Evolutionary conservation across 2,888 invertebrate species (phyloP).

Genomic region (Lacanobia wlatinum): DNA sequence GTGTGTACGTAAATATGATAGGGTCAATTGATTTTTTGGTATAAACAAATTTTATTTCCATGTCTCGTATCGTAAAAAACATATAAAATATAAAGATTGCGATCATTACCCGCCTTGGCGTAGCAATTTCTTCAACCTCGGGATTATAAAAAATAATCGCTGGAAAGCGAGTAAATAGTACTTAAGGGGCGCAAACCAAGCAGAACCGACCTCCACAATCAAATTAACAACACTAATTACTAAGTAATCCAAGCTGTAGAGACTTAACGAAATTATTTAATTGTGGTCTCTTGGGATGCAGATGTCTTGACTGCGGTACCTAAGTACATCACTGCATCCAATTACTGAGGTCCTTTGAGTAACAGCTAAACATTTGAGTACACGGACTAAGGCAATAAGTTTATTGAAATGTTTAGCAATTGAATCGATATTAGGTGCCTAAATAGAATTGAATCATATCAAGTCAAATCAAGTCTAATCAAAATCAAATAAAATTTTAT

Average conservation of each 20-base stretch:
- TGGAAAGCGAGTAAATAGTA: slow-evolving; percentile 26
- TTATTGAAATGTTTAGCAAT: neutral
- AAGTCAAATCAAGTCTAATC: no score
- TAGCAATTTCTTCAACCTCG: slow-evolving; percentile 8
- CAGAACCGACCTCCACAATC: slow-evolving; percentile 29
- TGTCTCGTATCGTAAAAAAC: slow-evolving; percentile 16
- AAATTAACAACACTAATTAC: slow-evolving; percentile 51
- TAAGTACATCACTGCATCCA: slow-evolving; percentile 42
- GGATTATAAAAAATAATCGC: slow-evolving; percentile 47
- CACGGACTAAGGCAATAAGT: neutral
- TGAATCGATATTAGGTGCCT: neutral
- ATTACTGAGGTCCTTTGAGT: slow-evolving; percentile 28
- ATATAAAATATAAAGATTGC: slow-evolving; percentile 32
- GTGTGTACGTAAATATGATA: slow-evolving; percentile 2
- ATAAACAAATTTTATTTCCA: neutral
- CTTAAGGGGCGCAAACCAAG: slow-evolving; percentile 40
- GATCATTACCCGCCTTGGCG: slow-evolving; percentile 9
- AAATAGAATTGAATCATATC: neutral
- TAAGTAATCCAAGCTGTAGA: slow-evolving; percentile 16
- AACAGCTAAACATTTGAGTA: neutral
- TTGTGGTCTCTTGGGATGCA: slow-evolving; percentile 17
- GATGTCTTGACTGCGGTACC: slow-evolving; percentile 11
- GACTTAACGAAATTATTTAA: slow-evolving; percentile 38
- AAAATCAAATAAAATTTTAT: no score
- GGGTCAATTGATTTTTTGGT: slow-evolving; percentile 1